Conservation (phyloP, 2,888 invertebrate species). For the Patella ulyssiponensis region DNA sequence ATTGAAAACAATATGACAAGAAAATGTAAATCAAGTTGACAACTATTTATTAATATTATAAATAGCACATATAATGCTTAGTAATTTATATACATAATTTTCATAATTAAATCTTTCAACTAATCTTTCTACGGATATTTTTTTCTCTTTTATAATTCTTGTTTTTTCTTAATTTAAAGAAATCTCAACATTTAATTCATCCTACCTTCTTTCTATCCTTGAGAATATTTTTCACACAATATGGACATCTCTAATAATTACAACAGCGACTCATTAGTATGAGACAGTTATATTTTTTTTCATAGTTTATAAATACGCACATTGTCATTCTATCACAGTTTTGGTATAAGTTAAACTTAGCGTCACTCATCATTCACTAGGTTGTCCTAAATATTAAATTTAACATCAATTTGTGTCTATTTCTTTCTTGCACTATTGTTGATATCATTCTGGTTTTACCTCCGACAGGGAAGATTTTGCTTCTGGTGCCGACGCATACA, state of each 20-base stretch:
- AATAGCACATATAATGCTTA: slow-evolving; percentile 9
- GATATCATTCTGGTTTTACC: background rate
- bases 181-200: background rate
- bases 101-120: background rate
- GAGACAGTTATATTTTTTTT: background rate
- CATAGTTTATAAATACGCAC: background rate
- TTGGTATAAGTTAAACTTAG: background rate
- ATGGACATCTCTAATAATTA: background rate
- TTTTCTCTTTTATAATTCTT: background rate
- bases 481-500: slow-evolving; percentile 19
- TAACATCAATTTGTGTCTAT: background rate
- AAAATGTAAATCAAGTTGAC: background rate
- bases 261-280: no score
- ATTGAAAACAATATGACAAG: background rate
- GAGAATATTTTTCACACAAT: background rate
- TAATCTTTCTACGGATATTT: background rate
- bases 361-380: background rate
- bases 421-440: background rate
- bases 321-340: background rate
- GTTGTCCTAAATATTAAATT: slow-evolving; percentile 2
- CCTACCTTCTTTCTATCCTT: background rate
- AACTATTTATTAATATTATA: slow-evolving; percentile 13
- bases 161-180: background rate
- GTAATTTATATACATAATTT: slow-evolving; percentile 3
- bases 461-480: background rate